Base-by-base conservation (phyloP, 2,113 vertebrate genomes). In the Oreochromis aureus region DNA sequence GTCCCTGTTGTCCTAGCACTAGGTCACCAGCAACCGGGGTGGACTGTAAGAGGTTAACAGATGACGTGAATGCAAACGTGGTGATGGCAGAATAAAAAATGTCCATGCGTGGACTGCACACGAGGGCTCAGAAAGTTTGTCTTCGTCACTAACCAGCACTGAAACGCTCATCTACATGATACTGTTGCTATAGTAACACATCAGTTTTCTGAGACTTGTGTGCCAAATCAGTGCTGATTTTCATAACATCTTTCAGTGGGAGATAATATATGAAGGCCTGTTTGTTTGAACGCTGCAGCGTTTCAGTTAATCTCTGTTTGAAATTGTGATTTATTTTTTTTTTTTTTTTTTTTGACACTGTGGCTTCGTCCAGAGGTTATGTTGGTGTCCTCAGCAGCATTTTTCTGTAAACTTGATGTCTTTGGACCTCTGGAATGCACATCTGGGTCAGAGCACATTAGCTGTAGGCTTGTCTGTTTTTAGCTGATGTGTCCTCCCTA, bases 131-230 rank as follows among this genome's bases (percentile, higher is more conserved):
- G 51, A 89, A 87, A 91, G 86, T 87, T 87, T 54, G 73, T 78
- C 61, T 86, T 80, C 36, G 16, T 87, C 54, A 22, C 44, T n/a
- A 34, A 36, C 27, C 15, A 18, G 55, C 63, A 44, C 89, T 54
- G 69, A 76, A 59, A 51, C 1, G 46, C 58, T 76, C 13, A 48
- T 76, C 69, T 76, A 76, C 69, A 76, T 76, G 87, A 66, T 89
- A 80, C 84, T 61, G 92, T 93, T 93, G 91, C 89, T 87, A 91
- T 90, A 69, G 91, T 53, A 87, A 91, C 86, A 6, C 56, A 30
- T 58, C 73, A 3, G 36, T 80, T 66, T 61, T 56, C 76, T 55
- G 56, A 81, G 80, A 66, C 61, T 81, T 18, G 5, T 81, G 39
- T 73, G 61, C 79, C 30, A 56, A 59, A 71, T 83, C 44, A 9